Evolutionary conservation across 2,888 invertebrate genomes (phyloP).

Genomic region (Coecobrya sp.): DNA sequence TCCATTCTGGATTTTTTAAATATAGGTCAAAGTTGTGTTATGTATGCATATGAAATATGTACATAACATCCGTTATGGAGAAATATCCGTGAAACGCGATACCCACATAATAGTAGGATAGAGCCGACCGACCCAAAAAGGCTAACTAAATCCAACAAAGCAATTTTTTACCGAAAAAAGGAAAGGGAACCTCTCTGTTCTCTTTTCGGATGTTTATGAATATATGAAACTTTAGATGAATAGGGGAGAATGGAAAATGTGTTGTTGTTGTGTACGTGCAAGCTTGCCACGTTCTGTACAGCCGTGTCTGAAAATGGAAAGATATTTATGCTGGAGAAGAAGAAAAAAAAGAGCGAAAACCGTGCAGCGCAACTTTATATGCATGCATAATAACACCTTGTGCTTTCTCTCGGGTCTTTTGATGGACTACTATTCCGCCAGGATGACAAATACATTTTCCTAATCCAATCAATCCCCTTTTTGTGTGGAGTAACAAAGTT

Average conservation of each 20-base stretch:
- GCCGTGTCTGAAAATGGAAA: conserved; percentile 16
- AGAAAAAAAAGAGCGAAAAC: background rate
- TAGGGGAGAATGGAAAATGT: conserved; percentile 14
- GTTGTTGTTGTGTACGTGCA: conserved; percentile 45
- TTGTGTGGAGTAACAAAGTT: conserved; percentile 12
- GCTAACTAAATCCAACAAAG: conserved; percentile 9
- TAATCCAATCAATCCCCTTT: conserved; percentile 64
- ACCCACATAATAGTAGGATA: background rate
- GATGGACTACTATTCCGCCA: conserved; percentile 17
- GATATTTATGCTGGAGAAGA: conserved; percentile 1
- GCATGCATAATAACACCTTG: background rate
- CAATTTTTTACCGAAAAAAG: background rate
- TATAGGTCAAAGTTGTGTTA: conserved; percentile 58
- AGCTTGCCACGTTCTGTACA: conserved; percentile 35
- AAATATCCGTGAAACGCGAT: background rate
- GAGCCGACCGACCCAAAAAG: conserved; percentile 28
- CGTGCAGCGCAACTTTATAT: no score
- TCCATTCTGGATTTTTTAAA: conserved; percentile 25
- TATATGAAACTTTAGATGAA: background rate
- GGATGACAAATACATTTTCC: conserved; percentile 33
- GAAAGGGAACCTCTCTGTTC: background rate
- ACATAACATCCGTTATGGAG: background rate
- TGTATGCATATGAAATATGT: no score
- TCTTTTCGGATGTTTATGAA: background rate
- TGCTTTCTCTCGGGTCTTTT: background rate